phyloP scores from a whole-genome alignment of 1,140 invertebrate genomes.

The Leptinotarsa texana region DNA sequence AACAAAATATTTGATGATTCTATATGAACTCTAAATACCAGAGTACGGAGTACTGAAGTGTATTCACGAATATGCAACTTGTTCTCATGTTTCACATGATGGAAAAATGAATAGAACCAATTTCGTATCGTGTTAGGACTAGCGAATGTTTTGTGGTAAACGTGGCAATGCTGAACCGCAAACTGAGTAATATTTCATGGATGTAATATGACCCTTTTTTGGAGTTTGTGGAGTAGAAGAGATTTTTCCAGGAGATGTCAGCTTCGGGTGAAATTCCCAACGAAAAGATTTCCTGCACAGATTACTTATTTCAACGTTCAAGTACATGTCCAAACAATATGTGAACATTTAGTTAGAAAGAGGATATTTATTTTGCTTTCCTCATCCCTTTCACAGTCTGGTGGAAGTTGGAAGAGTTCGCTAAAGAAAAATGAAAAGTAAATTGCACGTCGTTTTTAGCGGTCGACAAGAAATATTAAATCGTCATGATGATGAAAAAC shows the following conservation, averaged over 20 bases:
- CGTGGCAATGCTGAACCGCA: background rate
- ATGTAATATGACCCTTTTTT: background rate
- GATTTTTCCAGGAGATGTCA: background rate
- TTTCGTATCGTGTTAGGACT: background rate
- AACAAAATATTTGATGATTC: too few relatives aligned
- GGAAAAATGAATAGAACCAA: too few relatives aligned
- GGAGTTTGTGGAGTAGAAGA: background rate
- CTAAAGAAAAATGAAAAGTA: background rate
- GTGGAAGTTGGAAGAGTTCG: background rate
- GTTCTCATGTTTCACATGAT: background rate
- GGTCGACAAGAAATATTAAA: background rate
- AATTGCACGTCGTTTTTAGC: background rate
- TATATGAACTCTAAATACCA: too few relatives aligned
- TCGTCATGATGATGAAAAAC: too few relatives aligned
- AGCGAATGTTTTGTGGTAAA: background rate
- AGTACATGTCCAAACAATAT: conserved; percentile 8
- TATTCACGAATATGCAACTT: too few relatives aligned
- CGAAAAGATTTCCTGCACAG: background rate
- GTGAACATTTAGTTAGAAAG: background rate
- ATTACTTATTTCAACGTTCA: conserved; percentile 6
- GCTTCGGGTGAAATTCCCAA: background rate
- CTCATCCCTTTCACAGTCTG: background rate
- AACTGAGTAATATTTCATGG: background rate
- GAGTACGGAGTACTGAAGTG: too few relatives aligned
- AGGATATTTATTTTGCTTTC: conserved; percentile 6